A percentile compares a stretch with the other conserved stretches of the same genome.
These are phyloP conservation scores for Macropodus opercularis DNA, from an alignment of 2,797 vertebrate genomes.

Conservation along the genomic window DNA sequence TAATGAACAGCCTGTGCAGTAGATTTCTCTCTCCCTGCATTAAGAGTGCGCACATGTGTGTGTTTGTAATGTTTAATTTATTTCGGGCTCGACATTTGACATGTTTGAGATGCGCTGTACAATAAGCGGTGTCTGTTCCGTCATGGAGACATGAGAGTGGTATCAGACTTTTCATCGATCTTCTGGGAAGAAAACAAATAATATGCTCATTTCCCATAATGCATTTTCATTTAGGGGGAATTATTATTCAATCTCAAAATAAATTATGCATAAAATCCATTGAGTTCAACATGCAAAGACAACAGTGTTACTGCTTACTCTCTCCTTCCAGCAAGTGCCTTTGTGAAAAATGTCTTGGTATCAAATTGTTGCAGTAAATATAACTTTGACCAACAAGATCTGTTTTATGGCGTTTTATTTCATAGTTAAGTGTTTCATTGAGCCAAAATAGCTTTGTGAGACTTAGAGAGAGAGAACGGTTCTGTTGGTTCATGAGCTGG, in stretches of 20 bases:
- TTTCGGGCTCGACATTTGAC: constrained; percentile 19
- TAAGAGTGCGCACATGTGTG: constrained; percentile 27
- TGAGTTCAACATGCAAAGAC: constrained; percentile 30
- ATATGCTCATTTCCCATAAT: constrained; percentile 17
- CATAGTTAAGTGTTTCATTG: constrained; percentile 52
- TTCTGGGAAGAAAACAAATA: constrained; percentile 17
- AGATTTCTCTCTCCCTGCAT: constrained; percentile 10
- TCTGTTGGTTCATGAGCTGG: constrained; percentile 72
- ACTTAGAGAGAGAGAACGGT: constrained; percentile 19
- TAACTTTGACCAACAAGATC: constrained; percentile 48
- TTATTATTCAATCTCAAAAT: constrained; percentile 35
- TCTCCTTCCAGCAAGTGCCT: constrained; percentile 27
- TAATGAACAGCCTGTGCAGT: constrained; percentile 60
- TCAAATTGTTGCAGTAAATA: constrained; percentile 52
- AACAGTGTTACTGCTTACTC: constrained; percentile 25
- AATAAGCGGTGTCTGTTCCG: neutral
- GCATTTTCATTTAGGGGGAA: constrained; percentile 6
- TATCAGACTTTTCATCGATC: constrained; percentile 19
- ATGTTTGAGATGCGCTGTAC: too few relatives aligned
- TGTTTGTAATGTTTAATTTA: constrained; percentile 24
- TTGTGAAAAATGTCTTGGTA: constrained; percentile 44
- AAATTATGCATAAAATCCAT: constrained; percentile 15
- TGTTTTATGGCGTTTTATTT: constrained; percentile 62
- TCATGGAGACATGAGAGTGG: neutral
- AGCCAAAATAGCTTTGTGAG: constrained; percentile 54